These are phyloP conservation scores for Philypnodon macrostomus DNA, from an alignment of 2,797 vertebrate species.

Conservation along the genomic window DNA sequence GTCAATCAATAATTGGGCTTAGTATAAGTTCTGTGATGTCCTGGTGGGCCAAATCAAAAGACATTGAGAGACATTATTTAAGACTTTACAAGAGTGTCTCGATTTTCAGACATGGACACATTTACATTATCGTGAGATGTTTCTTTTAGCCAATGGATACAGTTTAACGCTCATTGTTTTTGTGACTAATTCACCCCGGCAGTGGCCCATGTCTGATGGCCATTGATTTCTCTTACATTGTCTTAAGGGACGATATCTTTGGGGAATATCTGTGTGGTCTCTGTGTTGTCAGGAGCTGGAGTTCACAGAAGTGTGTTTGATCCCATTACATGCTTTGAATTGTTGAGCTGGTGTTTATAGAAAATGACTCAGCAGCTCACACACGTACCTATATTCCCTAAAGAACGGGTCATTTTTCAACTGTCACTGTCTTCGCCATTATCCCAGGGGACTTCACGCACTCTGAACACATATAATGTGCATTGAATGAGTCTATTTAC, in stretches of 20 bases:
- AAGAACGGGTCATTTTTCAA: constrained; percentile 46
- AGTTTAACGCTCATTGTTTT: constrained; percentile 21
- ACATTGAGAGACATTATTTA: not conserved
- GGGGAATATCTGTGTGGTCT: constrained; percentile 29
- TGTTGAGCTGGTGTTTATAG: constrained; percentile 26
- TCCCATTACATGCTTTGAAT: constrained; percentile 47
- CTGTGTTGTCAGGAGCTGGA: constrained; percentile 15
- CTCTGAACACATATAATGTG: constrained; percentile 16
- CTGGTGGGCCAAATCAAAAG: no score
- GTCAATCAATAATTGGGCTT: no score
- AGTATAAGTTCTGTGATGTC: no score
- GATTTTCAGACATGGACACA: no score
- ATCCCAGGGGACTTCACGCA: constrained; percentile 14
- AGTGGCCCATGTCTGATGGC: constrained; percentile 20
- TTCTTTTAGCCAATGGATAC: constrained; percentile 23
- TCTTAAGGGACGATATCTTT: constrained; percentile 23
- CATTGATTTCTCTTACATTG: constrained; percentile 51
- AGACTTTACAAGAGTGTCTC: no score
- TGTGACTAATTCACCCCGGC: constrained; percentile 22
- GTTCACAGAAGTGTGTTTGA: constrained; percentile 48
- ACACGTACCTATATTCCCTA: constrained; percentile 8
- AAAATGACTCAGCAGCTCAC: constrained; percentile 28
- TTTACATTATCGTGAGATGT: constrained; percentile 1
- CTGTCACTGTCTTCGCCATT: constrained; percentile 23
- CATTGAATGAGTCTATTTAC: constrained; percentile 9